These are phyloP conservation scores for Girardinichthys multiradiatus DNA, from an alignment of 2,113 vertebrate genomes.

Conservation along the genomic window DNA sequence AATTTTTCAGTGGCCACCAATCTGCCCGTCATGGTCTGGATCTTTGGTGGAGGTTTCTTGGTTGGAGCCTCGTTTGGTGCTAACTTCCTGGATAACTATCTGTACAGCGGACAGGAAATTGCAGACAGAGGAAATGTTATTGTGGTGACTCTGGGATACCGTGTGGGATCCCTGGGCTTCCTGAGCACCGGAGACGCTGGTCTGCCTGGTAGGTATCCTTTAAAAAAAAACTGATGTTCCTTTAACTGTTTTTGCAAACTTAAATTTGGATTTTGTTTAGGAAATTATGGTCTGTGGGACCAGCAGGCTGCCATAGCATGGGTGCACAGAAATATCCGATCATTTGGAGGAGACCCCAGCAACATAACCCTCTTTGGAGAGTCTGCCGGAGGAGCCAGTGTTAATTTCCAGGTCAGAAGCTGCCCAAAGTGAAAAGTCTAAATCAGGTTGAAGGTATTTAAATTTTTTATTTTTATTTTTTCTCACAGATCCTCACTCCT, in stretches of 20 bases:
- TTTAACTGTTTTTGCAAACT: background rate
- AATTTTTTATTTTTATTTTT: background rate
- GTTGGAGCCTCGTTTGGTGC: constrained; percentile 82
- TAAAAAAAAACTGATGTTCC: background rate
- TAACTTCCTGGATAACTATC: constrained; percentile 87
- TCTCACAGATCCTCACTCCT: constrained; percentile 83
- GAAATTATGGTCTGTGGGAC: constrained; percentile 94
- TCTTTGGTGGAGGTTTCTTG: constrained; percentile 90
- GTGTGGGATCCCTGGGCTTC: constrained; percentile 90
- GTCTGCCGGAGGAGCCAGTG: constrained; percentile 85
- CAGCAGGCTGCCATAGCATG: constrained; percentile 94
- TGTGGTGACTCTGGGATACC: constrained; percentile 91
- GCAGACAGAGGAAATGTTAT: constrained; percentile 90
- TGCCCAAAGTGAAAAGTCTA: background rate
- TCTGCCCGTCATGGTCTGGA: constrained; percentile 92
- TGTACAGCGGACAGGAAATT: constrained; percentile 89
- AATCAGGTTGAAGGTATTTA: background rate
- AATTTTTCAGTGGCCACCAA: constrained; percentile 81
- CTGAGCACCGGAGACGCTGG: constrained; percentile 89
- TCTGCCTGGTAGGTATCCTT: constrained; percentile 53
- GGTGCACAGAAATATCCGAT: constrained; percentile 93
- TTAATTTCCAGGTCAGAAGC: constrained; percentile 85
- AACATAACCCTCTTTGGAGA: constrained; percentile 95
- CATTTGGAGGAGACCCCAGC: constrained; percentile 90
- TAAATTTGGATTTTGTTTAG: constrained; percentile 59